Percentiles rank a stretch among this genome's conserved stretches.
These are phyloP conservation scores for Silurus asotus DNA, from an alignment of 2,113 vertebrate species.

Conservation along the genomic window DNA sequence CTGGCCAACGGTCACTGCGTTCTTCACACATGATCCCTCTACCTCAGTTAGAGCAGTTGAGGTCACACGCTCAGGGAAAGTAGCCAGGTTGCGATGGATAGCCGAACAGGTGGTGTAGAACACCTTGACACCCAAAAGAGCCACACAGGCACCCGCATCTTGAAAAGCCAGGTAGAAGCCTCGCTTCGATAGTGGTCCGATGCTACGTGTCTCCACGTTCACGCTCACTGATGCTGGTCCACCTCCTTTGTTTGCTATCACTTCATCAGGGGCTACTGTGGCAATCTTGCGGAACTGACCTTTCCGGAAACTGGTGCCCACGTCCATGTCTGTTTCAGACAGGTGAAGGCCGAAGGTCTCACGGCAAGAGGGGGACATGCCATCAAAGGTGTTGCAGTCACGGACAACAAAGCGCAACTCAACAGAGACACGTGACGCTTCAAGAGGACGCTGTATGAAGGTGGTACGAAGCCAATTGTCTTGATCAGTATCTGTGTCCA, in stretches of 20 bases:
- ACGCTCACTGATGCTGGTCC: conserved; percentile 75
- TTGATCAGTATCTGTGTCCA: conserved; percentile 83
- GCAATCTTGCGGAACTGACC: conserved; percentile 90
- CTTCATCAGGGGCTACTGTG: conserved; percentile 93
- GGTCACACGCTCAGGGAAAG: conserved; percentile 86
- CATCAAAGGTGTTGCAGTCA: conserved; percentile 91
- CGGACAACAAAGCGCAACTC: conserved; percentile 89
- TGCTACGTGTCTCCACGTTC: conserved; percentile 81
- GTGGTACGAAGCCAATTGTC: conserved; percentile 97
- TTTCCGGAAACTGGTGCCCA: conserved; percentile 94
- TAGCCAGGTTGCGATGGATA: conserved; percentile 78
- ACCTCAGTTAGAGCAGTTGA: conserved; percentile 78
- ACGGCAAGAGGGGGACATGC: conserved; percentile 84
- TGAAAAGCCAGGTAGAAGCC: conserved; percentile 98
- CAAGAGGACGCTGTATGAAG: conserved; percentile 87
- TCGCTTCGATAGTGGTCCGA: conserved; percentile 78
- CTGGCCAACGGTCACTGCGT: conserved; percentile 68
- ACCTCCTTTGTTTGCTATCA: conserved; percentile 74
- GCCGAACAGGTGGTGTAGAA: conserved; percentile 91
- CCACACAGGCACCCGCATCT: conserved; percentile 90
- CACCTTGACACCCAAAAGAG: conserved; percentile 83
- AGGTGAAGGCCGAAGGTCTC: conserved; percentile 96
- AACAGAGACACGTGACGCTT: conserved; percentile 82
- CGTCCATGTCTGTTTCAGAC: conserved; percentile 86
- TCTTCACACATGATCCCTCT: conserved; percentile 81